Evolutionary conservation across 1,140 invertebrate genomes (phyloP).

Genomic region (Cherax quadricarinatus): DNA sequence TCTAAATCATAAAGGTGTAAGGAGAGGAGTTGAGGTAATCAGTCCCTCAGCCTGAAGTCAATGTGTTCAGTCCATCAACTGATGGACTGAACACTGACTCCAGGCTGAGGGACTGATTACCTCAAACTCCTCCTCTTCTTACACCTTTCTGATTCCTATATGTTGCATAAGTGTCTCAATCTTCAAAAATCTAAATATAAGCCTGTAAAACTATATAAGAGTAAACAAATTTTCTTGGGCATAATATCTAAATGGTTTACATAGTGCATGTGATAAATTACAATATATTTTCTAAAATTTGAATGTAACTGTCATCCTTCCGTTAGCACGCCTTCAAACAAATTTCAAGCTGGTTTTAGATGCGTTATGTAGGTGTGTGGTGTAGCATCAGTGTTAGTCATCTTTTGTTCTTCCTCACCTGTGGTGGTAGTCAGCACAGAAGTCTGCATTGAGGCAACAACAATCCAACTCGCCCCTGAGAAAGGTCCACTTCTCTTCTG

Average conservation of each 20-base stretch:
- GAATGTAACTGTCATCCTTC: no score
- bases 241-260: background rate
- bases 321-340: background rate
- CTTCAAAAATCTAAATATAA: background rate
- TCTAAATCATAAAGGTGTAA: no score
- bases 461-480: slow-evolving; percentile 39
- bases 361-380: background rate
- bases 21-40: no score
- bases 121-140: no score
- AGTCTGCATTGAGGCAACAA: slow-evolving; percentile 43
- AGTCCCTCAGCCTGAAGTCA: no score
- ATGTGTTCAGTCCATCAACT: no score
- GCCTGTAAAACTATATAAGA: background rate
- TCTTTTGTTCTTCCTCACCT: slow-evolving; percentile 7
- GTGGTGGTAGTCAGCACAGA: slow-evolving; percentile 44
- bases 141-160: no score
- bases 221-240: background rate
- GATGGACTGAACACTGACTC: no score
- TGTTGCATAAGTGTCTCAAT: no score
- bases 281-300: background rate
- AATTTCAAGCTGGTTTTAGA: background rate
- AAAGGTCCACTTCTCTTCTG: slow-evolving; percentile 50
- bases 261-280: background rate
- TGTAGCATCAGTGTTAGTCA: background rate
- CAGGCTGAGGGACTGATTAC: no score